A percentile compares a stretch with the other conserved stretches of the same genome.
Conservation (phyloP, 2,113 vertebrate genomes). For the Capricornis sumatraensis region DNA sequence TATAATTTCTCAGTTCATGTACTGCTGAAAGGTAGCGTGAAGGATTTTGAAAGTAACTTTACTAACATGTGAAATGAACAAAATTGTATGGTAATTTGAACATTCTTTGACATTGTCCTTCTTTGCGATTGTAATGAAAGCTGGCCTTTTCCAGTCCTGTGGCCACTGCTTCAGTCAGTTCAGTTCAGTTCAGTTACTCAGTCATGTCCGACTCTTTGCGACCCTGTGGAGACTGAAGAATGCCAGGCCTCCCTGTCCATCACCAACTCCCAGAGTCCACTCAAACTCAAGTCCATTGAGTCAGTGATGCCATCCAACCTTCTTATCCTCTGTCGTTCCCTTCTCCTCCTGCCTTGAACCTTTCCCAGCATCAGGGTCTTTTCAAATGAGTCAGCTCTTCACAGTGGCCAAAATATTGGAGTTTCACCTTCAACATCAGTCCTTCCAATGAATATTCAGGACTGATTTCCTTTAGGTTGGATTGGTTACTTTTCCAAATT, state of each 20-base stretch:
- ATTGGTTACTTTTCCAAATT: not conserved
- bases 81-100: not conserved
- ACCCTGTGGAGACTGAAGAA: not conserved
- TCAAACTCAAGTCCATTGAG: not conserved
- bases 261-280: not conserved
- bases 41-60: not conserved
- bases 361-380: not conserved
- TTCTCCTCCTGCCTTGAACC: not conserved
- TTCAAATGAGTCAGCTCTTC: not conserved
- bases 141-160: not conserved
- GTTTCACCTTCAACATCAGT: not conserved
- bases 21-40: not conserved
- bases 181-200: not conserved
- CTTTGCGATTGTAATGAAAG: not conserved
- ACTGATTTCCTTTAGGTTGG: not conserved
- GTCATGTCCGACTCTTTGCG: accelerated
- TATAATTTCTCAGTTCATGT: not conserved
- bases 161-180: not conserved
- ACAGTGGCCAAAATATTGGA: not conserved
- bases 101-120: not conserved
- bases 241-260: not conserved
- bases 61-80: not conserved
- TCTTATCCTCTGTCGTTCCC: not conserved
- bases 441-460: not conserved
- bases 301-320: not conserved